Base-by-base conservation (phyloP, 2,113 vertebrate species). In the Willisornis vidua region DNA sequence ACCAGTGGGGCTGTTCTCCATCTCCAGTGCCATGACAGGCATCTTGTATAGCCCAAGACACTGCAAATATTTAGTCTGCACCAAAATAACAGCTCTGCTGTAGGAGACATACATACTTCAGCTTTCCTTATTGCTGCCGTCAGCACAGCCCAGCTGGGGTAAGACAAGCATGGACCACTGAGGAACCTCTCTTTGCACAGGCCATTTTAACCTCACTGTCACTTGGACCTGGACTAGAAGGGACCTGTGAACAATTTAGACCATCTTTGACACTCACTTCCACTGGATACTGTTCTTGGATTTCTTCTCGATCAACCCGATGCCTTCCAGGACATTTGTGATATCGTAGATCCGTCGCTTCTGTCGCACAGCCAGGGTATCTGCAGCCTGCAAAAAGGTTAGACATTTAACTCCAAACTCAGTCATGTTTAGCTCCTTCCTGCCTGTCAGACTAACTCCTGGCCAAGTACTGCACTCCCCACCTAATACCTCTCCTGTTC, bases 201-300 rank as follows among this genome's bases (percentile, higher is more conserved):
- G 46, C 45, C 31, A 16, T 68, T 93, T 78, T 46, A 63, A 62
- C 25, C 39, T 24, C 48, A 19, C 26, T 11, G 24, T 25, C 82
- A 66, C 29, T 71, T 13, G 39, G 33, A 49, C 29, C 66, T 48
- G 70, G 41, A 17, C 48, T 82, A 23, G 77, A 55, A 37, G 29
- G 62, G 57, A 52, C 57, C 76, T 24, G 52, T 29, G 67, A 73
- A 70, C 0, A 0, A 58, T 33, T 87, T 26, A 83, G 48, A 86
- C 16, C 19, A 48, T 35, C 45, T 77, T 48, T 25, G 23, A 26
- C 58, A 98, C 99, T 99, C 97, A 99, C 99, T 99, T 99, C 99
- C 99, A 99, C 85, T 99, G 99, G 95, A 99, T 99, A 88, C 99
- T 99, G 98, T 99, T 99, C 97, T 99, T 99, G 65, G 99, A 99